Evolutionary conservation across 2,888 invertebrate species (phyloP), one percentile per base, ranked within the genome.

Genomic region (Aspidiotus rigidus): DNA sequence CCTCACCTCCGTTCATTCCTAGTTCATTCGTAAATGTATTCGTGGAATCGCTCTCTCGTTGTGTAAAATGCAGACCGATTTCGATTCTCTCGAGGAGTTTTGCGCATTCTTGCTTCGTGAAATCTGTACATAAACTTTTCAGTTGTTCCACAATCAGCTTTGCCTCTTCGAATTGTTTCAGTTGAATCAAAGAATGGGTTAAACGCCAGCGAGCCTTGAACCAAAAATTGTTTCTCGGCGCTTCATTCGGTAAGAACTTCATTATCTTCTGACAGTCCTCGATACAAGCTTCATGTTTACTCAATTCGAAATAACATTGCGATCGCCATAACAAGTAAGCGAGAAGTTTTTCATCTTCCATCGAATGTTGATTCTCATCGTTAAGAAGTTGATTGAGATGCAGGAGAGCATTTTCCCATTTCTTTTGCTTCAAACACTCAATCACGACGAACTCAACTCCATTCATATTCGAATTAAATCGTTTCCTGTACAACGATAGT

Each of bases 381-480:
- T 73, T 74, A 55, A 84, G 76, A 70, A 83, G 78, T 76, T 82
- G 81, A 76, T 83, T 83, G 75, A 82, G 83, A 64, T 82, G 75
- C 72, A 81, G 80, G 64, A 80, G 78, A 44, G 83, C 84, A 74
- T 81, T 79, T 72, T 78, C 77, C 83, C 83, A 84, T 76, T 83
- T 82, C 75, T 81, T 80, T 72, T 80, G 80, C 69, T 81, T 79
- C 74, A 83, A 78, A 77, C 81, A 80, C 74, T 83, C 82, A 74
- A 81, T 81, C 71, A 81, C 82, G 64, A 70, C 64, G 62, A 71
- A 70, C 57, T 72, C 72, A n/a, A 72, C 57, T 49, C 66, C 66
- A 57, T 66, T 66, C 66, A 66, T 66, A 49, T 49, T 49, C 49
- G 49, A 49, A 6, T 13, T 28, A 28, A 28, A 28, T 28, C 28